These are phyloP conservation scores for Brachionus calyciflorus DNA, from an alignment of 1,140 invertebrate species.

Conservation along the genomic window DNA sequence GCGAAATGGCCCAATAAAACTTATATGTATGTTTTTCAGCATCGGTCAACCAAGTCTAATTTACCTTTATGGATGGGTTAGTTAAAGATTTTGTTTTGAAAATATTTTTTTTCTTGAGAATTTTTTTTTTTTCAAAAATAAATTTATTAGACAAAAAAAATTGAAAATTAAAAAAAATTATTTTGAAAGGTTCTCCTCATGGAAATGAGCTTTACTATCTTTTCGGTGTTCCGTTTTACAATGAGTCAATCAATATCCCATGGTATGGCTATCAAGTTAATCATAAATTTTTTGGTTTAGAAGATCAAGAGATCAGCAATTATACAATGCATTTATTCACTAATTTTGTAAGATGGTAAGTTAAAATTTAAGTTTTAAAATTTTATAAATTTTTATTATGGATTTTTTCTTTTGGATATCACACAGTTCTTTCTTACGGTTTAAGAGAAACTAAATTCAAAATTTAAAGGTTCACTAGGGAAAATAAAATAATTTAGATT, in stretches of 20 bases:
- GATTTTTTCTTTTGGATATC: too few relatives aligned
- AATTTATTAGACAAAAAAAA: too few relatives aligned
- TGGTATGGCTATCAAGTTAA: conserved; percentile 39
- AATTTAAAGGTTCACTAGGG: too few relatives aligned
- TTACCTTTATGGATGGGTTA: conserved; percentile 61
- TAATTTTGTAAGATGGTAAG: conserved; percentile 38
- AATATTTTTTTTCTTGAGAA: too few relatives aligned
- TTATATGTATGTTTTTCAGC: conserved; percentile 57
- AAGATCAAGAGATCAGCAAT: conserved; percentile 46
- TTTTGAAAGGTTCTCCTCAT: conserved; percentile 80
- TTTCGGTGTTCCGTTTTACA: conserved; percentile 57
- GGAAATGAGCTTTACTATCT: conserved; percentile 65
- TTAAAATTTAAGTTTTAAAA: not conserved
- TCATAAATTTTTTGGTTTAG: conserved; percentile 15
- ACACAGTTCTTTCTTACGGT: too few relatives aligned
- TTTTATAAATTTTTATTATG: not conserved
- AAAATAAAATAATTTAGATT: too few relatives aligned
- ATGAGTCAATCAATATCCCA: conserved; percentile 50
- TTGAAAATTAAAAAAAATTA: too few relatives aligned
- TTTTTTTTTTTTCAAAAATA: too few relatives aligned
- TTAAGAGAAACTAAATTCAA: too few relatives aligned
- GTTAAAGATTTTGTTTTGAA: too few relatives aligned
- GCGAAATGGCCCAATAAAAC: conserved; percentile 50
- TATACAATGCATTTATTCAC: conserved; percentile 47
- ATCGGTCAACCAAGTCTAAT: conserved; percentile 55